Conservation (phyloP, 2,888 invertebrate species). For the Hesperia comma region DNA sequence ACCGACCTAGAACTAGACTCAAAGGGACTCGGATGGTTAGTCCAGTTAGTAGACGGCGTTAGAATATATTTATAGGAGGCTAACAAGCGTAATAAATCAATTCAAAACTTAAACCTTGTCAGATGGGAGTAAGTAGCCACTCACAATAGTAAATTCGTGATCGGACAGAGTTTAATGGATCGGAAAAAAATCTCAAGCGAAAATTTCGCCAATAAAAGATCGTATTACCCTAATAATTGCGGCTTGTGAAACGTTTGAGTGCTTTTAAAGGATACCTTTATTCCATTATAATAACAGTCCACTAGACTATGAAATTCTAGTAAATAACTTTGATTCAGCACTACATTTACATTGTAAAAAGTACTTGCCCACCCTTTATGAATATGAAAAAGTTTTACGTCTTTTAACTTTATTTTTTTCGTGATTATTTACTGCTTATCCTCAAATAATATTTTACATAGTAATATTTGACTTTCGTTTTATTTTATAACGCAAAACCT, state of each 20-base stretch:
- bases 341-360: too few species aligned
- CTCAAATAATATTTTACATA: too few species aligned
- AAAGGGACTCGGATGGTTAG: too few species aligned
- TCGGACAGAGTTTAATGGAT: constrained; percentile 23
- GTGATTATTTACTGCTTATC: too few species aligned
- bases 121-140: neutral
- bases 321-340: too few species aligned
- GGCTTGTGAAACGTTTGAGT: constrained; percentile 21
- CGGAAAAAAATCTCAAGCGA: constrained; percentile 25
- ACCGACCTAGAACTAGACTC: too few species aligned
- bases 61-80: neutral
- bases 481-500: too few species aligned
- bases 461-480: too few species aligned
- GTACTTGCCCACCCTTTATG: too few species aligned
- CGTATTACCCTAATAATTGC: constrained; percentile 33
- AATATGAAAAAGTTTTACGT: too few species aligned
- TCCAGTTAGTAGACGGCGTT: too few species aligned
- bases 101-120: neutral
- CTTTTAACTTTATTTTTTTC: too few species aligned
- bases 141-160: constrained; percentile 26
- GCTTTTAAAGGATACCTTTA: constrained; percentile 9
- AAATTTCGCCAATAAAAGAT: constrained; percentile 30
- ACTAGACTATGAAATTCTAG: neutral
- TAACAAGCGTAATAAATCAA: neutral
- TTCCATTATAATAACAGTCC: constrained; percentile 5